A percentile compares a stretch with the other conserved stretches of the same genome.
Conservation (phyloP, 2,113 vertebrate genomes). For the Polyodon spathula region DNA sequence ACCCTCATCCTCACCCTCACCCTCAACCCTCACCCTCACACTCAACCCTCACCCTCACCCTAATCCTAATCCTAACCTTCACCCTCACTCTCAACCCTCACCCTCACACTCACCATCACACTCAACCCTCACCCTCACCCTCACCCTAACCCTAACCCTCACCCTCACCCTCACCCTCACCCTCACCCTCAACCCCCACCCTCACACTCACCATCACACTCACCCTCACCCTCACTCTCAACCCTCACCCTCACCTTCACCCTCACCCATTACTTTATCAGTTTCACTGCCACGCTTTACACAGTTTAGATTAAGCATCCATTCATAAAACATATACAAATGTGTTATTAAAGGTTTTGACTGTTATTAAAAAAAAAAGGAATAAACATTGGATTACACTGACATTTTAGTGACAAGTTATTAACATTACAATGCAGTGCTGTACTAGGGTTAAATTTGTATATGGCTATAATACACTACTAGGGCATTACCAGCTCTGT, state of each 20-base stretch:
- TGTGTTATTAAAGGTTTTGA: too few relatives aligned
- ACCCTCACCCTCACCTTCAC: conserved; percentile 27
- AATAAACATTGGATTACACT: too few relatives aligned
- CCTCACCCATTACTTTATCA: too few relatives aligned
- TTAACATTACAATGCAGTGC: too few relatives aligned
- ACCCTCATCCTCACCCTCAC: conserved; percentile 21
- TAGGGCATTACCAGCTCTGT: too few relatives aligned
- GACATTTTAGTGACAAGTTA: too few relatives aligned
- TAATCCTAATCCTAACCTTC: conserved; percentile 25
- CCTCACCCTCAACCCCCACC: conserved; percentile 16
- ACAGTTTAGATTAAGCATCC: too few relatives aligned
- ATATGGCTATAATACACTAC: too few relatives aligned
- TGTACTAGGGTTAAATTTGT: too few relatives aligned
- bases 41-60: conserved; percentile 22
- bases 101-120: conserved; percentile 22
- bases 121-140: conserved; percentile 34
- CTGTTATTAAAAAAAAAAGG: too few relatives aligned
- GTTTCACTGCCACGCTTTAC: too few relatives aligned
- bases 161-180: conserved; percentile 13
- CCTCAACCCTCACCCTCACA: conserved; percentile 34
- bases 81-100: conserved; percentile 28
- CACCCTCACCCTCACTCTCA: conserved; percentile 37
- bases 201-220: conserved; percentile 23
- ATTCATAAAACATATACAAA: too few relatives aligned
- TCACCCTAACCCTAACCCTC: conserved; percentile 33